Evolutionary conservation across 2,888 invertebrate genomes (phyloP), one percentile per base, ranked within the genome.

Genomic region (Pycnomerus fuliginosus): DNA sequence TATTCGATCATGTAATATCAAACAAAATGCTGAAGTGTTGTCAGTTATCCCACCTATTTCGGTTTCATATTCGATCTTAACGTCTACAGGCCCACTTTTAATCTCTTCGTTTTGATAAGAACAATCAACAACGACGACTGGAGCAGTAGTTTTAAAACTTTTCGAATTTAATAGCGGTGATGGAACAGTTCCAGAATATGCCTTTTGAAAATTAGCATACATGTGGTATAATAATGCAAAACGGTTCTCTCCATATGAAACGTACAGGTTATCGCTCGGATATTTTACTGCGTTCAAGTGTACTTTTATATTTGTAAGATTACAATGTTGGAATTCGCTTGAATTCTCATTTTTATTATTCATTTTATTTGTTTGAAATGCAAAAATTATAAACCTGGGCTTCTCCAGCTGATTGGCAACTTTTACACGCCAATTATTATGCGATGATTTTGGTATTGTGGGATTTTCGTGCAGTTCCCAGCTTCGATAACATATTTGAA

Each of bases 321-420:
- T 53, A 48, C 67, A 68, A 43, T 63, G 41, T 38, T 52, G 31
- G 36, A 52, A 52, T 29, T 27, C 5, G 32, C 45, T 50, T 13
- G 41, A 16, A 50, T 68, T 55, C 16, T 29, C 45, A 11, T 13
- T 13, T 37, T 39, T 42, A 5, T 67, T n/a, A n/a, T n/a, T n/a
- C n/a, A n/a, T n/a, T n/a, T n/a, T n/a, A n/a, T n/a, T n/a, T n/a
- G n/a, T n/a, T 58, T 72, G 69, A 11, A 70, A 56, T 7, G 56
- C 69, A 16, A 70, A 33, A 22, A 71, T 62, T 11, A 70, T 48
- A 53, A 50, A 69, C 35, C 68, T 38, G 2, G 68, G 69, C 48
- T 69, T 70, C 53, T 41, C n/a, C n/a, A n/a, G n/a, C n/a, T n/a
- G n/a, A n/a, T n/a, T n/a, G n/a, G n/a, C n/a, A n/a, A n/a, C n/a